A percentile compares a stretch with the other conserved stretches of the same genome.
Evolutionary conservation across 1,140 invertebrate species (phyloP).

Genomic region (Drosophila miranda): DNA sequence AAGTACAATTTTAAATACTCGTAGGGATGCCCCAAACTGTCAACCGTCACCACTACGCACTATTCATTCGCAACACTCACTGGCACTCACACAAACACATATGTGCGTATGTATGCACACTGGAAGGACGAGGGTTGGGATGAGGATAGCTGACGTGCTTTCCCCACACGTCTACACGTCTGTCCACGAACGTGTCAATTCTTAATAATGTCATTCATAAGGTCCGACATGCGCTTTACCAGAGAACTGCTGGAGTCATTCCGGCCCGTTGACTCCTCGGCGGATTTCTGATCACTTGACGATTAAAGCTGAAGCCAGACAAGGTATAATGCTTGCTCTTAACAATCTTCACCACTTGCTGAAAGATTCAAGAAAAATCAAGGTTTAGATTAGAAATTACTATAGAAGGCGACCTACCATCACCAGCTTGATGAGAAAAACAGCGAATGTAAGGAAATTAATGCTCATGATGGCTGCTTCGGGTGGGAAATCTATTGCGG

Average conservation of each 20-base stretch:
- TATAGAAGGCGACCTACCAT: slow-evolving; percentile 84
- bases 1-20: slow-evolving; percentile 64
- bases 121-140: neutral
- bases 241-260: slow-evolving; percentile 84
- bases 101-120: neutral
- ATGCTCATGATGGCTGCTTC: slow-evolving; percentile 91
- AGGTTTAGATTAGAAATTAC: too few relatives aligned
- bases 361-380: slow-evolving; percentile 37
- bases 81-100: neutral
- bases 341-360: slow-evolving; percentile 83
- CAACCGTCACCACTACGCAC: slow-evolving; percentile 42
- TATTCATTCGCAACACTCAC: slow-evolving; percentile 7
- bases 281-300: slow-evolving; percentile 53
- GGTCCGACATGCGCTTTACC: slow-evolving; percentile 82
- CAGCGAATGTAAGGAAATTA: slow-evolving; percentile 91
- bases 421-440: slow-evolving; percentile 91
- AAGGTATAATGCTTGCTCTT: slow-evolving; percentile 82
- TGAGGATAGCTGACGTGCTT: neutral
- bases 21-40: slow-evolving; percentile 38
- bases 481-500: slow-evolving; percentile 89
- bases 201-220: slow-evolving; percentile 82
- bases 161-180: too few relatives aligned
- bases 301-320: slow-evolving; percentile 57
- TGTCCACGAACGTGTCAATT: slow-evolving; percentile 42
- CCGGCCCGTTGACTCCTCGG: slow-evolving; percentile 70